A percentile compares a stretch with the other conserved stretches of the same genome.
phyloP scores from a whole-genome alignment of 2,113 vertebrate species.

The Nycticryphes semicollaris region DNA sequence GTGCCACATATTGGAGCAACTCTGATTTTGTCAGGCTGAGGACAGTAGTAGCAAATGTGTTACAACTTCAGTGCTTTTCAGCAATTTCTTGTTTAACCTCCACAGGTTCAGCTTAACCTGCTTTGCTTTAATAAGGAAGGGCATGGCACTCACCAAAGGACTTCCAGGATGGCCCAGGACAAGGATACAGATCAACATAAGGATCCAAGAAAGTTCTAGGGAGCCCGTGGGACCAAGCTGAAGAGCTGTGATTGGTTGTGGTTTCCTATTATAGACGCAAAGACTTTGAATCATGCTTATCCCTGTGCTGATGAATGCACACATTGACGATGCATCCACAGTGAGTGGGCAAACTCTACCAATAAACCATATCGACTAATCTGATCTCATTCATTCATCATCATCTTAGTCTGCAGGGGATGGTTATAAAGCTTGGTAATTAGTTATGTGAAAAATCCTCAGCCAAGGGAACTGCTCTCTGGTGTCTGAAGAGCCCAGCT shows the following conservation, averaged over 20 bases:
- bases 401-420: background rate
- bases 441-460: background rate
- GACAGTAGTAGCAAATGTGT: background rate
- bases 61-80: background rate
- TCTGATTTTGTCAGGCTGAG: background rate
- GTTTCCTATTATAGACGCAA: background rate
- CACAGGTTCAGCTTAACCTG: background rate
- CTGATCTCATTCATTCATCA: constrained; percentile 11
- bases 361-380: background rate
- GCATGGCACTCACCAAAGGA: background rate
- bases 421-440: background rate
- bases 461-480: background rate
- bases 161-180: background rate
- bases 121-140: background rate
- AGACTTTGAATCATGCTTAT: background rate
- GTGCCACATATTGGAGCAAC: constrained; percentile 32
- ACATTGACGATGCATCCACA: background rate
- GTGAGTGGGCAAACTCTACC: background rate
- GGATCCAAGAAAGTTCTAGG: background rate
- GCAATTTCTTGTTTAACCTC: background rate
- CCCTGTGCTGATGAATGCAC: background rate
- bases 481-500: background rate
- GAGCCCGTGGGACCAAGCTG: background rate
- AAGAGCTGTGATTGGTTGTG: background rate
- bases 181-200: background rate